Percentiles rank a stretch among this genome's conserved stretches.
Conservation (phyloP, 1,140 invertebrate species). For the Drosophila oshimai region DNA sequence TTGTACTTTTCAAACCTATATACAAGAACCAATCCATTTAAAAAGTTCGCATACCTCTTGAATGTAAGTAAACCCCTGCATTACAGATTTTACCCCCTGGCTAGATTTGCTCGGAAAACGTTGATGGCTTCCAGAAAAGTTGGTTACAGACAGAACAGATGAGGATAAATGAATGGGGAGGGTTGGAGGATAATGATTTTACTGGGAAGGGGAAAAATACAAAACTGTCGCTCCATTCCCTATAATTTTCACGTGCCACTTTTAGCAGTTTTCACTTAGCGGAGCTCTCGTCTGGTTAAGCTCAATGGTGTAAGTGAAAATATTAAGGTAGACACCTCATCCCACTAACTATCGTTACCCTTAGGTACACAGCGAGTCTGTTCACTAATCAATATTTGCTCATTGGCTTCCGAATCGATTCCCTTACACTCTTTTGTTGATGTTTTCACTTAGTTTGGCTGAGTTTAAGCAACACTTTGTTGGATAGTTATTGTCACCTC, state of each 20-base stretch:
- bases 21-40: background rate
- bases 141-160: background rate
- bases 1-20: no score
- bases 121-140: conserved; percentile 24
- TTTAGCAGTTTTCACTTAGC: conserved; percentile 56
- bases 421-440: conserved; percentile 15
- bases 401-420: conserved; percentile 25
- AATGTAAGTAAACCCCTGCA: no score
- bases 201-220: background rate
- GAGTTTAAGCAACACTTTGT: conserved; percentile 32
- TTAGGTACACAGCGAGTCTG: background rate
- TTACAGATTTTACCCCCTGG: conserved; percentile 7
- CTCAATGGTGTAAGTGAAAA: conserved; percentile 20
- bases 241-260: conserved; percentile 61
- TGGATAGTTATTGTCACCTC: conserved; percentile 33
- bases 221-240: conserved; percentile 12
- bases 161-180: background rate
- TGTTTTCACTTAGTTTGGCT: conserved; percentile 7
- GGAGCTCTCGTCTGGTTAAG: conserved; percentile 6
- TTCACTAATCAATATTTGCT: conserved; percentile 35
- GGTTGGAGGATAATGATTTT: conserved; percentile 52
- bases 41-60: background rate
- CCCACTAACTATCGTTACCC: background rate
- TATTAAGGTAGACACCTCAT: conserved; percentile 41
- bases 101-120: conserved; percentile 19